A percentile compares a stretch with the other conserved stretches of the same genome.
Conservation (phyloP, 35 echinoderm and acorn worm species). For the Amphiura filiformis region DNA sequence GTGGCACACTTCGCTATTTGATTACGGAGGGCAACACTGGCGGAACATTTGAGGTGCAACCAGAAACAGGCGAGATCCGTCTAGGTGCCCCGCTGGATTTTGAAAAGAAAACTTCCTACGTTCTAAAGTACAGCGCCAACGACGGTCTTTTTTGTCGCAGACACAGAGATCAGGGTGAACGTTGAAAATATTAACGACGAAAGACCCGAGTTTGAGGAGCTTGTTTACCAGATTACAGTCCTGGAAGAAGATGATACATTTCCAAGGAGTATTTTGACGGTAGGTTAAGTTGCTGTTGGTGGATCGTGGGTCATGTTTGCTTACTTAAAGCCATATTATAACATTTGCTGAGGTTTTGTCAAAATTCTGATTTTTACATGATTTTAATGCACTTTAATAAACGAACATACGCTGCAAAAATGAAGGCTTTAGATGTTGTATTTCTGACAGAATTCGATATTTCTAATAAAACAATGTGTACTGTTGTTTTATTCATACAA, state of each 20-base stretch:
- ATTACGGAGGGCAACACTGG: conserved; percentile 63
- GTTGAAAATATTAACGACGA: conserved; percentile 79
- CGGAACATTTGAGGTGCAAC: conserved; percentile 72
- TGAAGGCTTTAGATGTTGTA: too few species aligned
- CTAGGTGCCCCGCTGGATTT: conserved; percentile 68
- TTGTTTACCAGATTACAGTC: conserved; percentile 34
- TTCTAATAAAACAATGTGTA: too few species aligned
- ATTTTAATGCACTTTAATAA: too few species aligned
- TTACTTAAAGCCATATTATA: too few species aligned
- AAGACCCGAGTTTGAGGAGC: conserved; percentile 47
- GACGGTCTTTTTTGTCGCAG: conserved; percentile 59
- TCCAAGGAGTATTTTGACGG: conserved; percentile 39
- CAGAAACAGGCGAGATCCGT: conserved; percentile 51
- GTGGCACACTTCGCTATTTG: conserved; percentile 40
- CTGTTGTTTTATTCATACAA: too few species aligned
- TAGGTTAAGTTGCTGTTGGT: too few species aligned
- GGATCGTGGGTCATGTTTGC: neutral
- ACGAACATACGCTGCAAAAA: too few species aligned
- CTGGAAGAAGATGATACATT: conserved; percentile 35
- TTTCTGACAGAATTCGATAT: too few species aligned
- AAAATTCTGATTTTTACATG: too few species aligned
- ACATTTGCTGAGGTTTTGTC: too few species aligned
- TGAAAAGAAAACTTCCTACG: conserved; percentile 50
- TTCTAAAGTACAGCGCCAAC: conserved; percentile 68
- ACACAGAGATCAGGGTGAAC: conserved; percentile 41